Conservation (phyloP, 30 jellyfish, hydroid and myxozoan species). For the Turritopsis rubra region DNA sequence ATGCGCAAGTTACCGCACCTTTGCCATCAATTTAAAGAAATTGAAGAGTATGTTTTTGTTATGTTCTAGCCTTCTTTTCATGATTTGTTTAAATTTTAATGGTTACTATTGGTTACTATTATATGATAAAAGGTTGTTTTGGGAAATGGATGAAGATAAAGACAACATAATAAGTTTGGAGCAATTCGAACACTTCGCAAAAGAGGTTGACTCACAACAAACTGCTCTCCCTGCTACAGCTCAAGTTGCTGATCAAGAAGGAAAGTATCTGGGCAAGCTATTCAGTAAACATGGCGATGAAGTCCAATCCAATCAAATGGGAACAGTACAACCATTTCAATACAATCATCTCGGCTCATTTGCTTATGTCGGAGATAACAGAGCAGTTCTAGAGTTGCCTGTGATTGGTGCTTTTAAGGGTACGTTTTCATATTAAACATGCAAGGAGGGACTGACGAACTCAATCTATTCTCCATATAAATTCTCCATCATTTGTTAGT, state of each 20-base stretch:
- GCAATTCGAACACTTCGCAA: slow-evolving; percentile 48
- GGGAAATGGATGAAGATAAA: slow-evolving; percentile 48
- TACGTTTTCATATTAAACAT: not conserved
- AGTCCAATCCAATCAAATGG: slow-evolving; percentile 12
- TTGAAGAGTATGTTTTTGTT: slow-evolving; percentile 6
- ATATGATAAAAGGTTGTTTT: slow-evolving; percentile 37
- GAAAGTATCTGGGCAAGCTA: slow-evolving; percentile 80
- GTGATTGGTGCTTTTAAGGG: slow-evolving; percentile 63
- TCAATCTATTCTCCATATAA: no score
- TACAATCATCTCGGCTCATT: slow-evolving; percentile 83
- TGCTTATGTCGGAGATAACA: slow-evolving; percentile 83
- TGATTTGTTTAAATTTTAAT: not conserved
- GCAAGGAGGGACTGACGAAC: not conserved
- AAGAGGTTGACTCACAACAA: slow-evolving; percentile 47
- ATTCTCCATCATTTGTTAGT: no score
- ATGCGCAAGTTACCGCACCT: slow-evolving; percentile 52
- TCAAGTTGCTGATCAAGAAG: slow-evolving; percentile 94
- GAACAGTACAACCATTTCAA: slow-evolving; percentile 46
- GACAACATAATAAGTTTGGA: slow-evolving; percentile 45
- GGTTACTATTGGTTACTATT: not conserved
- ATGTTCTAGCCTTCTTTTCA: not conserved
- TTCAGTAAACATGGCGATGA: slow-evolving; percentile 33
- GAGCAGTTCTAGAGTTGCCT: slow-evolving; percentile 84
- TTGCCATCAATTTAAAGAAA: slow-evolving; percentile 18
- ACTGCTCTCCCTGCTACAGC: slow-evolving; percentile 88